phyloP scores from a whole-genome alignment of 1,140 invertebrate genomes.

The Polyergus mexicanus region DNA sequence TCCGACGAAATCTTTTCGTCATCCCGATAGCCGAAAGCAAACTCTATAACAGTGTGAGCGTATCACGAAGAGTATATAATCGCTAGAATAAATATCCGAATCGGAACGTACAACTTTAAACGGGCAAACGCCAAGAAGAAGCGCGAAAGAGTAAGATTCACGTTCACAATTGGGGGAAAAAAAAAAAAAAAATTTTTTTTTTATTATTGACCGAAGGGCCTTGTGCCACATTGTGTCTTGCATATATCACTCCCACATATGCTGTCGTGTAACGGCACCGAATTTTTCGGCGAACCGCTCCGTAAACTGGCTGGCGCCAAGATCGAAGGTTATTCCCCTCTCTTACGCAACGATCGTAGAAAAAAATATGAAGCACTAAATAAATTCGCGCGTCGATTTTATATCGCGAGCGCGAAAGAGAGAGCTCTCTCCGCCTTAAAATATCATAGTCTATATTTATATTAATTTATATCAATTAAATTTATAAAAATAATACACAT shows the following conservation, averaged over 20 bases:
- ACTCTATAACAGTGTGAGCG: not conserved
- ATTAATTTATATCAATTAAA: constrained; percentile 6
- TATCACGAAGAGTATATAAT: constrained; percentile 43
- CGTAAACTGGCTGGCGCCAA: not conserved
- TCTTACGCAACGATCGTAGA: constrained; percentile 16
- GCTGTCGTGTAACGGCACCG: not conserved
- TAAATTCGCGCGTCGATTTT: not conserved
- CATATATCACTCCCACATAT: constrained; percentile 69
- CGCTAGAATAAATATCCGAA: constrained; percentile 44
- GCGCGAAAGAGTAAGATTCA: constrained; percentile 37
- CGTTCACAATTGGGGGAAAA: constrained; percentile 42
- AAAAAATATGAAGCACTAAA: not conserved
- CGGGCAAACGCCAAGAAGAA: not conserved
- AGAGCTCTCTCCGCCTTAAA: not conserved
- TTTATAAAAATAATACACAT: not conserved
- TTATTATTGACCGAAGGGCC: constrained; percentile 60
- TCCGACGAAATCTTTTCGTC: constrained; percentile 4
- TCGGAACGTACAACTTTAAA: not conserved
- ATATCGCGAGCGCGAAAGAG: not conserved
- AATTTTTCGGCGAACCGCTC: constrained; percentile 17
- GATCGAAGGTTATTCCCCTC: constrained; percentile 3
- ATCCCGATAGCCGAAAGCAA: not conserved
- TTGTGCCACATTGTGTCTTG: constrained; percentile 69
- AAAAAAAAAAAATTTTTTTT: too few relatives aligned
- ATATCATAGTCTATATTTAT: not conserved